These are phyloP conservation scores for Radopholus similis DNA, from an alignment of 1,140 invertebrate genomes.

Conservation along the genomic window DNA sequence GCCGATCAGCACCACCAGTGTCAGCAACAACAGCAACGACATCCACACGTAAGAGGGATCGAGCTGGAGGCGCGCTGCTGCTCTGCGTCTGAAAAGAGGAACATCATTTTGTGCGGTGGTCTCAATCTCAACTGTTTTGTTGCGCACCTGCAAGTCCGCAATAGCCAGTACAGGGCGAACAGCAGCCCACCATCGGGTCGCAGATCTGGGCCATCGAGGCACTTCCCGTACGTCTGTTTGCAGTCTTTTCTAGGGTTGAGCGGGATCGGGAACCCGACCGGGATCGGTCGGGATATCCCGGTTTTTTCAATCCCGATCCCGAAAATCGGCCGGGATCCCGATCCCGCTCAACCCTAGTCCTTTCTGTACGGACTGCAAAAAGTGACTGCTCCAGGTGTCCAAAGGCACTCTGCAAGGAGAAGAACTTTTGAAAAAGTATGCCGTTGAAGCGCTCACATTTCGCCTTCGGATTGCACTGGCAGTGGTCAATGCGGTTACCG, in stretches of 20 bases:
- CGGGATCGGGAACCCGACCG: no score
- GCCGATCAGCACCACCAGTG: constrained; percentile 24
- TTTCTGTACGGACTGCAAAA: constrained; percentile 61
- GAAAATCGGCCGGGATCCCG: no score
- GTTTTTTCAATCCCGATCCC: no score
- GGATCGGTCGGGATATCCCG: no score
- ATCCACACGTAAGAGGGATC: constrained; percentile 13
- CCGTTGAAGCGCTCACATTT: no score
- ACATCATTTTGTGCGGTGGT: no score
- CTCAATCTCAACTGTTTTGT: background rate
- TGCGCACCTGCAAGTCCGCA: constrained; percentile 47
- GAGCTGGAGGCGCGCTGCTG: constrained; percentile 18
- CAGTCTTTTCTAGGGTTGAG: constrained; percentile 67
- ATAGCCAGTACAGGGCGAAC: constrained; percentile 62
- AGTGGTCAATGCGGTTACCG: no score
- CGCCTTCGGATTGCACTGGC: no score
- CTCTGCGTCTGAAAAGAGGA: constrained; percentile 38
- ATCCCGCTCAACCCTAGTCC: no score
- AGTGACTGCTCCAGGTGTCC: constrained; percentile 65
- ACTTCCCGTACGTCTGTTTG: constrained; percentile 47
- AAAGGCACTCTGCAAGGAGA: constrained; percentile 40
- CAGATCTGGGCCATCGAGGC: constrained; percentile 64
- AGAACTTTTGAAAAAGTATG: no score
- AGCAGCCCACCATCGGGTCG: constrained; percentile 75
- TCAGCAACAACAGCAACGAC: constrained; percentile 17